Base-by-base conservation (phyloP, 2,797 vertebrate genomes). In the Bovichtus variegatus region DNA sequence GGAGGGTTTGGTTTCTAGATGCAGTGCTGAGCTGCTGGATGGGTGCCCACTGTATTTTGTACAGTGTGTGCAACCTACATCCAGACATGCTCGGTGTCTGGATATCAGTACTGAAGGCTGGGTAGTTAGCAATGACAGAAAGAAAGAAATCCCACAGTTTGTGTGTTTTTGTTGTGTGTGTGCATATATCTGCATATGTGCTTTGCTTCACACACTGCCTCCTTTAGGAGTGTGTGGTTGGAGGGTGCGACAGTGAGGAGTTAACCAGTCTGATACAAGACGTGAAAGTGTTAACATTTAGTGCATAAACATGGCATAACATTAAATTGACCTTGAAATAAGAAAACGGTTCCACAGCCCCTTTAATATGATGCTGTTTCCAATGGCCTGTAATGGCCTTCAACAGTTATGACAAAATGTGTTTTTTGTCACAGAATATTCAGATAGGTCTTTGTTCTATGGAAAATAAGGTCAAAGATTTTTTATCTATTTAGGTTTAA, bases 231-330 rank as follows among this genome's bases (percentile, higher is more conserved):
- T 19, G 46, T 76, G 75, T 60, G 76, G 72, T 43, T 27, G 18
- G 46, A 40, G 66, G 67, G 67, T 72, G 53, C 34, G 65, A 63
- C 64, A 34, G 29, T 51, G 49, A 76, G 76, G 74, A 68, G 31
- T 79, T 82, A 61, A 54, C n/a, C 80, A 85, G 75, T 5, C 61
- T 44, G 43, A 41, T 61, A 55, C 10, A 54, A 34, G 58, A 73
- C 41, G 71, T 62, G 31, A 47, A 71, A 67, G 27, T 57, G 71
- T 54, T 21, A 74, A 67, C 65, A 70, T 27, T 63, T 16, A 36
- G 6, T 46, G 53, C 49, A 59, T 63, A 67, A 77, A 78, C 25
- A 57, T 55, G 34, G n/a, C 29, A 31, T 13, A 36, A 29, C 50
- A 29, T 31, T 61, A n/a, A 68, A 55, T 44, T 55, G 64, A 1